Percentiles rank a stretch among this genome's conserved stretches.
These are phyloP conservation scores for Ictalurus furcatus DNA, from an alignment of 2,113 vertebrate genomes.

Conservation along the genomic window DNA sequence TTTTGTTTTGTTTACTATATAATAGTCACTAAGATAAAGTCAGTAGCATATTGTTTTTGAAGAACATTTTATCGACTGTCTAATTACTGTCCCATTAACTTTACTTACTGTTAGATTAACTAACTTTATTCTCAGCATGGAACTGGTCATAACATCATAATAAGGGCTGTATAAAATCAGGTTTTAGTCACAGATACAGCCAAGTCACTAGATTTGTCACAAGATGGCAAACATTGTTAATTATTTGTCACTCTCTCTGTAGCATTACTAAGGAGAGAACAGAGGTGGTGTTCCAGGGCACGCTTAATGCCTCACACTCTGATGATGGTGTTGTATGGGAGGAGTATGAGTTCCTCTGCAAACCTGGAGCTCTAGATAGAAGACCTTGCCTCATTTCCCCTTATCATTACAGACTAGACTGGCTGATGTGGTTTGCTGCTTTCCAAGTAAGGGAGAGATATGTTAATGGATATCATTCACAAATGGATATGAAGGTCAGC, in stretches of 20 bases:
- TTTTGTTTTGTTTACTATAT: background rate
- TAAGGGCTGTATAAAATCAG: background rate
- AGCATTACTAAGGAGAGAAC: constrained; percentile 95
- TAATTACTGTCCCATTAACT: background rate
- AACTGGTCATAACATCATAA: background rate
- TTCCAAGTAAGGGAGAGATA: constrained; percentile 80
- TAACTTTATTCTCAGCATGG: background rate
- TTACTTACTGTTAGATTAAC: background rate
- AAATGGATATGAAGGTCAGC: background rate
- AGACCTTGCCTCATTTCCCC: constrained; percentile 86
- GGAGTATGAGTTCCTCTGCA: constrained; percentile 93
- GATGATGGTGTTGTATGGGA: constrained; percentile 82
- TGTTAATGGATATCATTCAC: background rate
- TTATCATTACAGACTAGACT: constrained; percentile 94
- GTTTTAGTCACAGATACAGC: background rate
- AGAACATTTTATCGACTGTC: background rate
- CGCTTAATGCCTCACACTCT: constrained; percentile 77
- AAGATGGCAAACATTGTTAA: background rate
- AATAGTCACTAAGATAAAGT: background rate
- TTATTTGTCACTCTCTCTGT: background rate
- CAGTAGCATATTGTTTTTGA: background rate
- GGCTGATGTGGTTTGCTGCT: constrained; percentile 98
- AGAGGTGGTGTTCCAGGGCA: constrained; percentile 91
- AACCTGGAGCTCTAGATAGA: constrained; percentile 79
- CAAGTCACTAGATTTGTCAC: background rate